These are phyloP conservation scores for Helostoma temminkii DNA, from an alignment of 2,797 vertebrate genomes.

Conservation along the genomic window DNA sequence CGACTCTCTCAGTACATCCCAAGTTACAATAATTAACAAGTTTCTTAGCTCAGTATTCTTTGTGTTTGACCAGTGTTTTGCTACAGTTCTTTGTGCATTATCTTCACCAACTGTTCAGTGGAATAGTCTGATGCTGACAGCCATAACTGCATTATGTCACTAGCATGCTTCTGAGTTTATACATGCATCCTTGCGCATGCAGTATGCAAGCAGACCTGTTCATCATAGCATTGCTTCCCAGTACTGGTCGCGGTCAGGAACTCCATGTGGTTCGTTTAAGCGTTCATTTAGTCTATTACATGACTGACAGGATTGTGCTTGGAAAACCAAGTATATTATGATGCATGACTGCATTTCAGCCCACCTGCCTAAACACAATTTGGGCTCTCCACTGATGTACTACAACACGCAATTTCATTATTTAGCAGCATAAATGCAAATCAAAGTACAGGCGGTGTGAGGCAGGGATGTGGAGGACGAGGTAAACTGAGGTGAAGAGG, in stretches of 20 bases:
- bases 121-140: neutral
- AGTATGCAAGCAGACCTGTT: neutral
- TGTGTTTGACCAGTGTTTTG: too few relatives aligned
- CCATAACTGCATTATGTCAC: neutral
- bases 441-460: constrained; percentile 53
- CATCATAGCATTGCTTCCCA: constrained; percentile 9
- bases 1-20: too few relatives aligned
- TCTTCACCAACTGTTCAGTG: neutral
- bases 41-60: too few relatives aligned
- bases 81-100: neutral
- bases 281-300: constrained; percentile 21
- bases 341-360: constrained; percentile 40
- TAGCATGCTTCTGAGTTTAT: neutral
- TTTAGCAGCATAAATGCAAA: constrained; percentile 75
- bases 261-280: constrained; percentile 17
- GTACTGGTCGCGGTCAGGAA: neutral
- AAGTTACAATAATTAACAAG: too few relatives aligned
- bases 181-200: neutral
- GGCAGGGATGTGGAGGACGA: constrained; percentile 54
- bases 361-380: constrained; percentile 44
- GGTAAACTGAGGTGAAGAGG: constrained; percentile 66
- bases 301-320: constrained; percentile 38
- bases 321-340: constrained; percentile 35
- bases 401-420: constrained; percentile 70
- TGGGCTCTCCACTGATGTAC: constrained; percentile 46